These are phyloP conservation scores for Blastobasis lacticolella DNA, from an alignment of 2,888 invertebrate species.

Conservation along the genomic window DNA sequence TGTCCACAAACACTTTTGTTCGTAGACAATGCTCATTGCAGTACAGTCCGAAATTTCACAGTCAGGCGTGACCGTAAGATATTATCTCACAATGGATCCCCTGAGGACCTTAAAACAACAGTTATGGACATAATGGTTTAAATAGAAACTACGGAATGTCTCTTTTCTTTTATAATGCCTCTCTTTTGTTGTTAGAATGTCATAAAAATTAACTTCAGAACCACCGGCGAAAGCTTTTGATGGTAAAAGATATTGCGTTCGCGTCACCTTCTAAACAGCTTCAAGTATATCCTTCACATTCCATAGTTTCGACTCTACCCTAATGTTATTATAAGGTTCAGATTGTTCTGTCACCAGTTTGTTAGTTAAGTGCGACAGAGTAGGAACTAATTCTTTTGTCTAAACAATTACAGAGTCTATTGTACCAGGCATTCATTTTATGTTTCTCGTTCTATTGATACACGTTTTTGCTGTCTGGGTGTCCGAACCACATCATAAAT, in stretches of 20 bases:
- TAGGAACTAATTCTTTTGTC: constrained; percentile 46
- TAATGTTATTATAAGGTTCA: constrained; percentile 15
- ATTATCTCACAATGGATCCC: constrained; percentile 29
- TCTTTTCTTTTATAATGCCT: constrained; percentile 53
- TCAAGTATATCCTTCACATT: constrained; percentile 10
- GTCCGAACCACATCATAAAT: constrained; percentile 70
- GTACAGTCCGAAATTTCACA: constrained; percentile 9
- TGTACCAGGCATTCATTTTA: constrained; percentile 65
- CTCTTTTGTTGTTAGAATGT: constrained; percentile 53
- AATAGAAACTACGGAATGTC: constrained; percentile 47
- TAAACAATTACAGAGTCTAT: constrained; percentile 70
- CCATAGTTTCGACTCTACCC: constrained; percentile 12
- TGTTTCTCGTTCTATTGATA: constrained; percentile 66
- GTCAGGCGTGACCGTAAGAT: constrained; percentile 31
- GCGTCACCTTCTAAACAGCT: constrained; percentile 13
- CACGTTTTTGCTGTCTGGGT: constrained; percentile 62
- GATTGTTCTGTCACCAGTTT: constrained; percentile 10
- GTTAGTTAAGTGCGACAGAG: constrained; percentile 21
- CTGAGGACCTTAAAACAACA: constrained; percentile 29
- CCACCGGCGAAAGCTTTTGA: constrained; percentile 63
- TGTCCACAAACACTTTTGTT: constrained; percentile 45
- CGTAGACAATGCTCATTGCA: constrained; percentile 22
- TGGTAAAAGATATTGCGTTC: constrained; percentile 48
- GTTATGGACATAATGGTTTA: constrained; percentile 36
- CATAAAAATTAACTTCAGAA: constrained; percentile 67